These are phyloP conservation scores for Leucophora obtusa DNA, from an alignment of 2,888 invertebrate genomes.

Conservation along the genomic window DNA sequence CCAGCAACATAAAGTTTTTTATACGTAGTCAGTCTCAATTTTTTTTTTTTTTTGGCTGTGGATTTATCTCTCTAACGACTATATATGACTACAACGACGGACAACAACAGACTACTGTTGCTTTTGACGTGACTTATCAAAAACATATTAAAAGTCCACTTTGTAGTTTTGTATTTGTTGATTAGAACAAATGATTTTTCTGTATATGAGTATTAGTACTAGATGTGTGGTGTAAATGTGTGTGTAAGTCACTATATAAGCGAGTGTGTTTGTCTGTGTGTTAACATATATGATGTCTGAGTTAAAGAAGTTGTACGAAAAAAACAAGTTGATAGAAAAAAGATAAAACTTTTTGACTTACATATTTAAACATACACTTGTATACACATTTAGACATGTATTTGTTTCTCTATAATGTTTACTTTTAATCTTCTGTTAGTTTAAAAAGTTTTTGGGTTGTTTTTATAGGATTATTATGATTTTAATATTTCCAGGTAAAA, in stretches of 20 bases:
- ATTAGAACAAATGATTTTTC: conserved; percentile 58
- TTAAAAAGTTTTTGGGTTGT: conserved; percentile 31
- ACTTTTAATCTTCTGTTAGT: conserved; percentile 39
- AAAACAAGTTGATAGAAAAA: conserved; percentile 6
- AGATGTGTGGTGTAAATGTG: neutral
- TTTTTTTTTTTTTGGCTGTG: conserved; percentile 11
- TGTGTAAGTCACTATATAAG: neutral
- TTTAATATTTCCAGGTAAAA: neutral
- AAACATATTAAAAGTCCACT: conserved; percentile 65
- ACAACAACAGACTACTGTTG: conserved; percentile 50
- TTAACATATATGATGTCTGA: conserved; percentile 30
- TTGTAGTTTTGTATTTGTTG: conserved; percentile 56
- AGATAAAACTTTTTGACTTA: conserved; percentile 43
- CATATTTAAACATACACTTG: conserved; percentile 20
- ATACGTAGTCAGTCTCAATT: conserved; percentile 22
- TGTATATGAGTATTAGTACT: neutral
- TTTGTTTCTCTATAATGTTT: neutral
- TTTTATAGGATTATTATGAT: conserved; percentile 16
- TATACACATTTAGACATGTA: neutral
- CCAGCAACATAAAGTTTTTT: conserved; percentile 14
- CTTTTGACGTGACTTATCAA: conserved; percentile 66
- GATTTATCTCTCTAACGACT: conserved; percentile 31
- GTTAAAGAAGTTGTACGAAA: conserved; percentile 39
- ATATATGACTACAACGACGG: conserved; percentile 11
- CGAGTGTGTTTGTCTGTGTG: neutral